Evolutionary conservation across 2,113 vertebrate species (phyloP).

Genomic region (Zosterops borbonicus): DNA sequence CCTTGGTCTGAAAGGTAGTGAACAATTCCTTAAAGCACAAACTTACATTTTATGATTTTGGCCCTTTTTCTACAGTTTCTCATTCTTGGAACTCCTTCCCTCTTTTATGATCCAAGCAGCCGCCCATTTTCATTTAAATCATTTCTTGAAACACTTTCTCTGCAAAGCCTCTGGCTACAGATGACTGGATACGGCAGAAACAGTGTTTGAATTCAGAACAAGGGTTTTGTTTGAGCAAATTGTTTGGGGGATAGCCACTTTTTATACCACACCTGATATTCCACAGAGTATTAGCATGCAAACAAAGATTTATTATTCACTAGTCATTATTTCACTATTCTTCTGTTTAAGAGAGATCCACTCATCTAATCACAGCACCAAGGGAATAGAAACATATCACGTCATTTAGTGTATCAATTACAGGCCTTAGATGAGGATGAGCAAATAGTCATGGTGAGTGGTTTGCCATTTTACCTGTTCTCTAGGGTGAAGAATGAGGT

Average conservation of each 20-base stretch:
- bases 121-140: constrained; percentile 54
- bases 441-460: neutral
- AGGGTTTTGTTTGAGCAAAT: constrained; percentile 58
- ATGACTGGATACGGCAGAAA: constrained; percentile 53
- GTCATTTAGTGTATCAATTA: neutral
- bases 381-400: neutral
- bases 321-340: constrained; percentile 10
- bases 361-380: neutral
- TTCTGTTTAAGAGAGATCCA: constrained; percentile 2
- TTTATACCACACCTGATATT: constrained; percentile 39
- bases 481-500: neutral
- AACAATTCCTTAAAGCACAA: neutral
- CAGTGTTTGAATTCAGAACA: constrained; percentile 39
- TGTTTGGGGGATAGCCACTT: constrained; percentile 49
- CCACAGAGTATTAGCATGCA: constrained; percentile 19
- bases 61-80: constrained; percentile 6
- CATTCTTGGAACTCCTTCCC: constrained; percentile 49
- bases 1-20: neutral
- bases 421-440: constrained; percentile 23
- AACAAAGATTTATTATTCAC: constrained; percentile 23
- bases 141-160: constrained; percentile 48
- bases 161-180: constrained; percentile 50
- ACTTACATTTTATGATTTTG: constrained; percentile 50
- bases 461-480: neutral
- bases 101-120: constrained; percentile 50